Evolutionary conservation across 2,888 invertebrate genomes (phyloP), one percentile per base, ranked within the genome.

Genomic region (Sarcophaga carnaria): DNA sequence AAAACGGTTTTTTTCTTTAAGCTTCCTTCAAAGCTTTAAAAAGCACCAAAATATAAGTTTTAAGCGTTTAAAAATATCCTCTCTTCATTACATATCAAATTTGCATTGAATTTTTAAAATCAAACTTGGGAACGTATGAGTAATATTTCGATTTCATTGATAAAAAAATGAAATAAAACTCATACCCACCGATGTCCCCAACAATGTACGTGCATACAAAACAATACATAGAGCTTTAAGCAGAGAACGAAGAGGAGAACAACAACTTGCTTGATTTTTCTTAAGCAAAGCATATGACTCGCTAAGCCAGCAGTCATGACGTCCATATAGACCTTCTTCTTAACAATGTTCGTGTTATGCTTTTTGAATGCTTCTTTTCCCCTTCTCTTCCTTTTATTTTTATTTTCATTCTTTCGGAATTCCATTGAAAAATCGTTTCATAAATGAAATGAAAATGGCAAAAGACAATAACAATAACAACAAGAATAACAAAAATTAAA

Each of bases 261-360:
- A 27, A 22, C 4, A 45, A 37, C 45, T 8, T 60, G n/a, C 17
- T 11, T 71, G 25, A 63, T 14, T 22, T 70, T 27, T 59, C 6
- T 75, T 47, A 45, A 72, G 67, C 78, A 62, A 72, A 37, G 66
- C 22, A 69, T 59, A 79, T 82, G 62, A 79, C 67, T 80, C 71
- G 72, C n/a, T 63, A 67, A 37, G 11, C 14, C n/a, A 59, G 37
- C 49, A n/a, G 22, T 71, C 27, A 71, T 87, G 86, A 87, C 81
- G 83, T 87, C 78, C 70, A 59, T 54, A 27, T 62, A 79, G 83
- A 81, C 83, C 81, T 87, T 81, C 78, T 17, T 66, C 49, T 70
- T 1, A 80, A 80, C 22, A 71, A 20, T 37, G 11, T 49, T 54
- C n/a, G 37, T 10, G 37, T 37, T 59, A 60, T 2, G 27, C 20